Evolutionary conservation across 2,113 vertebrate genomes (phyloP).

Genomic region (Syrmaticus mikado): DNA sequence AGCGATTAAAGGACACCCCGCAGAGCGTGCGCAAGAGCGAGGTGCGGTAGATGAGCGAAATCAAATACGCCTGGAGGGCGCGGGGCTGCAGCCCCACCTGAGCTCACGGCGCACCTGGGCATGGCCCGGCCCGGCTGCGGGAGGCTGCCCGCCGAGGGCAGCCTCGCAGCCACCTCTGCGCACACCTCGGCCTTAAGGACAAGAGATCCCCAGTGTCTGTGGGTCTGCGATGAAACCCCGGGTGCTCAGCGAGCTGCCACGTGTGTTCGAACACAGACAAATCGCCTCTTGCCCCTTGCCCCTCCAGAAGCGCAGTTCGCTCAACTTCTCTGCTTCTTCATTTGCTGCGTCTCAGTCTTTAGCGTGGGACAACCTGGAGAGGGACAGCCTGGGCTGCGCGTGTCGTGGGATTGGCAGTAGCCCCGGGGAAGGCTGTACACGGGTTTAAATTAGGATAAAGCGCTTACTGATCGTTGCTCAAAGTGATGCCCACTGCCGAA

Average conservation of each 20-base stretch:
- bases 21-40: not conserved
- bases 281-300: not conserved
- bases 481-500: not conserved
- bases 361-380: not conserved
- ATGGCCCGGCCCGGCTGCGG: not conserved
- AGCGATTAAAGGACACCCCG: not conserved
- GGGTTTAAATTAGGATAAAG: constrained; percentile 38
- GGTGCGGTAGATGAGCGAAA: too few relatives aligned
- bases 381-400: not conserved
- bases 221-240: fast-evolving
- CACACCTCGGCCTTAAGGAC: not conserved
- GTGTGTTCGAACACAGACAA: not conserved
- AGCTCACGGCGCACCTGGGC: not conserved
- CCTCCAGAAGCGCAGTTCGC: not conserved
- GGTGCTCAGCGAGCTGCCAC: not conserved
- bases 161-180: too few relatives aligned
- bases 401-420: constrained; percentile 42
- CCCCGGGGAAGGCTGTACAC: not conserved
- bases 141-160: too few relatives aligned
- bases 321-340: not conserved
- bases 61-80: too few relatives aligned
- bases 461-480: constrained; percentile 29
- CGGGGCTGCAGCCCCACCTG: not conserved
- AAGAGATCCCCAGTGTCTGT: too few relatives aligned
- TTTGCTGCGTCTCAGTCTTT: constrained; percentile 1